A percentile compares a stretch with the other conserved stretches of the same genome.
Conservation (phyloP, 2,797 vertebrate species). For the Pteronotus mesoamericanus region DNA sequence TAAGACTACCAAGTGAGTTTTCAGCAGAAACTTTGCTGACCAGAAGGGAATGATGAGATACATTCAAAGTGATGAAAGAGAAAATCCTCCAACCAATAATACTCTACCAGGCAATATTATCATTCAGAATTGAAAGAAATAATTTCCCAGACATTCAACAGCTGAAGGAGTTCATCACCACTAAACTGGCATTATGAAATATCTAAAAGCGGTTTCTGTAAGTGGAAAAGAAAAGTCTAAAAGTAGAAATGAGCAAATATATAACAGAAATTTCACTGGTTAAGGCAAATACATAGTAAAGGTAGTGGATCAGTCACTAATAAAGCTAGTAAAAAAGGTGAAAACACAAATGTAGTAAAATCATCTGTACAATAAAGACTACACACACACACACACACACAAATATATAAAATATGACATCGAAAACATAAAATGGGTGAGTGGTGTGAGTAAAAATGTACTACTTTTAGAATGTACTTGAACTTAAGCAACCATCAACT, state of each 20-base stretch:
- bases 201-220: background rate
- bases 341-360: background rate
- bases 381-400: background rate
- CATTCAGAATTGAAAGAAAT: too few relatives aligned
- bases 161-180: background rate
- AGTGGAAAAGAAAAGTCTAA: background rate
- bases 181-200: background rate
- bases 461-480: background rate
- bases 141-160: background rate
- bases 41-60: background rate
- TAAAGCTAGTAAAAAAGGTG: background rate
- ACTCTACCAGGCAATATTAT: too few relatives aligned
- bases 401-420: background rate
- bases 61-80: background rate
- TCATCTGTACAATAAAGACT: background rate
- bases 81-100: background rate
- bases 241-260: background rate
- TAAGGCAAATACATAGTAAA: background rate
- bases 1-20: background rate
- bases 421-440: background rate
- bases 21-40: background rate
- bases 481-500: background rate
- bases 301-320: background rate
- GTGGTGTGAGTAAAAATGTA: background rate
- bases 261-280: background rate